These are phyloP conservation scores for Clarias gariepinus DNA, from an alignment of 2,113 vertebrate genomes.

Conservation along the genomic window DNA sequence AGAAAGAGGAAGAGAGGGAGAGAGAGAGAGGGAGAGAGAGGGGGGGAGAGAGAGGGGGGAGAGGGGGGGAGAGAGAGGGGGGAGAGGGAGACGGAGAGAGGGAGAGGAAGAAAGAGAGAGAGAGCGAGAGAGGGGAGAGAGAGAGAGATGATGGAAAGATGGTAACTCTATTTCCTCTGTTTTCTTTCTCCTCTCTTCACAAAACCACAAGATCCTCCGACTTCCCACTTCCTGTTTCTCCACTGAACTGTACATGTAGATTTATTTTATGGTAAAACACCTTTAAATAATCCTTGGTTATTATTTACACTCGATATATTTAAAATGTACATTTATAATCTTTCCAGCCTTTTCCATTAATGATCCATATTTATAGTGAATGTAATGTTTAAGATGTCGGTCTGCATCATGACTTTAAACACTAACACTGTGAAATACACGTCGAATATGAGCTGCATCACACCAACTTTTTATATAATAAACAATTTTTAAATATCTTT, in stretches of 20 bases:
- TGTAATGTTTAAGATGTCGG: not conserved
- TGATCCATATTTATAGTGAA: not conserved
- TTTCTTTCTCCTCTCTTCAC: conserved; percentile 17
- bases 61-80: not conserved
- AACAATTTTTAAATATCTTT: not conserved
- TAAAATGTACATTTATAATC: not conserved
- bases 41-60: too few species aligned
- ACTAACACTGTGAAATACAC: not conserved
- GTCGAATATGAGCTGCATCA: not conserved
- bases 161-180: conserved; percentile 15
- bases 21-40: too few species aligned
- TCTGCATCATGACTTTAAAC: not conserved
- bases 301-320: not conserved
- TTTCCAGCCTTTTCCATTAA: too few species aligned
- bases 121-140: not conserved
- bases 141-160: not conserved
- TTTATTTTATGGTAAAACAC: not conserved
- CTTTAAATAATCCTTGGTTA: not conserved
- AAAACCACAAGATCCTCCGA: conserved; percentile 1
- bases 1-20: fast-evolving
- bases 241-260: too few species aligned
- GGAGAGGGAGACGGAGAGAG: not conserved
- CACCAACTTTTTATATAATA: not conserved
- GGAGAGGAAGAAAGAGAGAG: too few species aligned
- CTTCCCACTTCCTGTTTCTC: too few species aligned